Evolutionary conservation across 2,113 vertebrate genomes (phyloP).

Genomic region (Eclectus roratus): DNA sequence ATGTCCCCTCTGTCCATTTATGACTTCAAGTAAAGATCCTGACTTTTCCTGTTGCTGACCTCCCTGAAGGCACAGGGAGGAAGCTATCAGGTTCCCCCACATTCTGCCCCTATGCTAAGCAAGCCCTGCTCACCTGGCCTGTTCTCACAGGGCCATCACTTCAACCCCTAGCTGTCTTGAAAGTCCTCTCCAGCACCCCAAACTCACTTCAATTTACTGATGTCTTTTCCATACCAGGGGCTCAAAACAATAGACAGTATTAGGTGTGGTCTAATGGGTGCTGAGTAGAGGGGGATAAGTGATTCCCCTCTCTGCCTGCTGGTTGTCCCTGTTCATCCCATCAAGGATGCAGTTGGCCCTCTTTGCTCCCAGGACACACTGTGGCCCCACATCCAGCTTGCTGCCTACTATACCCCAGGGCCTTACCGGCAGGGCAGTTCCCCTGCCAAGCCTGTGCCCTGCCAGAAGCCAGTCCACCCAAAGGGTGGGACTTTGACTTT

Average conservation of each 20-base stretch:
- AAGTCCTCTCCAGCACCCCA: fast-evolving
- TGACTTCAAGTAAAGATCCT: not conserved
- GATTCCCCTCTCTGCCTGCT: not conserved
- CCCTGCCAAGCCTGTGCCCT: not conserved
- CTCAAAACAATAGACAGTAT: not conserved
- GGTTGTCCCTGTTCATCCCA: not conserved
- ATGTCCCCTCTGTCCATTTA: not conserved
- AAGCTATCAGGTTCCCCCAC: not conserved
- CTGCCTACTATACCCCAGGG: not conserved
- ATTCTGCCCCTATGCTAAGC: not conserved
- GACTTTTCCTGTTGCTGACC: not conserved
- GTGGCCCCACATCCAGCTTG: not conserved
- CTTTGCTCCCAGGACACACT: not conserved
- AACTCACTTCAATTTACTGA: not conserved
- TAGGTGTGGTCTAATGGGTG: not conserved
- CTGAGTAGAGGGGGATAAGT: not conserved
- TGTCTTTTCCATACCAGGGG: not conserved
- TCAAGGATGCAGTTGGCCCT: not conserved
- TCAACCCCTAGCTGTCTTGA: not conserved
- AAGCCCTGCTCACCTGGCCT: not conserved
- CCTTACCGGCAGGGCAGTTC: not conserved
- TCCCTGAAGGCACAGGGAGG: not conserved
- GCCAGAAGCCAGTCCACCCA: not conserved
- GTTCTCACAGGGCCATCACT: not conserved
- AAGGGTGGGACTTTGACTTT: not conserved